Percentiles rank a stretch among this genome's conserved stretches.
phyloP scores from a whole-genome alignment of 2,113 vertebrate species.

The Microcebus griseorufus region DNA sequence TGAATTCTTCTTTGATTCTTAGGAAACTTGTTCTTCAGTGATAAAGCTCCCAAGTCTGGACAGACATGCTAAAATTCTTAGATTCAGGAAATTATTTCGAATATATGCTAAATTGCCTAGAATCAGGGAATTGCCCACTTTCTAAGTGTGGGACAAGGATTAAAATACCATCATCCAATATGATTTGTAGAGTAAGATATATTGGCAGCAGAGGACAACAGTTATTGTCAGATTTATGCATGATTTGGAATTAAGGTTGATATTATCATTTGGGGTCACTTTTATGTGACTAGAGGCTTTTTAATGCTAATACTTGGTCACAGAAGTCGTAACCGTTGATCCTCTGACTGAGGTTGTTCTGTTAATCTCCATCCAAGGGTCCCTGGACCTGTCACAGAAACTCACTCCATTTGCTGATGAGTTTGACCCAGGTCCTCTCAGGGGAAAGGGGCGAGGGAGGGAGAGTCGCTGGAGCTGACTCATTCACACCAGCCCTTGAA shows the following conservation, averaged over 20 bases:
- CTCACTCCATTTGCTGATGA: slow-evolving; percentile 21
- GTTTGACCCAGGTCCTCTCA: slow-evolving; percentile 39
- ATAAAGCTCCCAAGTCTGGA: not conserved
- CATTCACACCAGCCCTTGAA: not conserved
- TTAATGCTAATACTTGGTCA: slow-evolving; percentile 31
- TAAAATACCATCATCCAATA: not conserved
- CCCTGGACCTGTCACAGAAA: not conserved
- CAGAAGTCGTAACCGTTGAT: slow-evolving; percentile 38
- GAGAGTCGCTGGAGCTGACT: not conserved
- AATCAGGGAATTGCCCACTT: not conserved
- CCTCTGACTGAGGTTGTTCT: not conserved
- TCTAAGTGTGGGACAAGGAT: not conserved
- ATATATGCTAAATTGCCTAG: not conserved
- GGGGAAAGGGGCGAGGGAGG: not conserved
- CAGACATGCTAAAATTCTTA: not conserved
- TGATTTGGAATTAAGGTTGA: not conserved
- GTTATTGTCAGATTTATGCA: not conserved
- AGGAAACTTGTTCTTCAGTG: not conserved
- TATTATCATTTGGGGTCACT: not conserved
- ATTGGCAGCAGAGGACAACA: not conserved
- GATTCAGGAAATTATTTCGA: not conserved
- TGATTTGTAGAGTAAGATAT: not conserved
- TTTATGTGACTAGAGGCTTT: slow-evolving; percentile 35
- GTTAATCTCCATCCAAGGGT: not conserved
- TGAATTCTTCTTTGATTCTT: not conserved